Conservation (phyloP, 2,888 invertebrate genomes). For the Lycaena phlaeas region DNA sequence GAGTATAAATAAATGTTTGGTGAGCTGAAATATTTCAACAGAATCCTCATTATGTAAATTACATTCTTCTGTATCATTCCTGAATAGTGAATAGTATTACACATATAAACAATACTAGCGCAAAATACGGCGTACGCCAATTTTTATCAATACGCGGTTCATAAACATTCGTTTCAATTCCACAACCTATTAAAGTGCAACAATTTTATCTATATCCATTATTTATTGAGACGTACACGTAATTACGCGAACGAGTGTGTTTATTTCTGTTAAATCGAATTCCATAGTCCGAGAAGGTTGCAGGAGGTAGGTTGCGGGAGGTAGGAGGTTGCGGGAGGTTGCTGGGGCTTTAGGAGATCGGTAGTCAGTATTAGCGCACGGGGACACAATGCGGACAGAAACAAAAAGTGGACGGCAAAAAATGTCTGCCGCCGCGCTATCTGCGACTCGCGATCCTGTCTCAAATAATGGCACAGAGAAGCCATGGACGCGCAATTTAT, state of each 20-base stretch:
- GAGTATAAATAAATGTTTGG: no score
- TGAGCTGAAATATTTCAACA: no score
- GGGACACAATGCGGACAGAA: slow-evolving; percentile 43
- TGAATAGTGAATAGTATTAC: no score
- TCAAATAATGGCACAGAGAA: slow-evolving; percentile 40
- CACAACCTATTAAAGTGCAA: background rate
- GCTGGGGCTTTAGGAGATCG: no score
- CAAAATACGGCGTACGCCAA: background rate
- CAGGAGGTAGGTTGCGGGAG: background rate
- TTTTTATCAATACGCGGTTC: background rate
- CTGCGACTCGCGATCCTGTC: slow-evolving; percentile 61
- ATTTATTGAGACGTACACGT: slow-evolving; percentile 7
- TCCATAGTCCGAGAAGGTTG: background rate
- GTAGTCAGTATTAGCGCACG: slow-evolving; percentile 48
- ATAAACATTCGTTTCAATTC: background rate
- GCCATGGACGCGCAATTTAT: slow-evolving; percentile 26
- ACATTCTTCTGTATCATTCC: no score
- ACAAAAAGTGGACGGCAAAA: slow-evolving; percentile 46
- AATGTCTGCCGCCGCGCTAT: slow-evolving; percentile 61
- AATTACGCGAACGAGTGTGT: background rate
- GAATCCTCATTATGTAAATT: no score
- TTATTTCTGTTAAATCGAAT: background rate
- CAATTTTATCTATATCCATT: slow-evolving; percentile 7
- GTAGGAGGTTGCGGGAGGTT: slow-evolving; percentile 14
- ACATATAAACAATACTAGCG: no score